A percentile compares a stretch with the other conserved stretches of the same genome.
These are phyloP conservation scores for Poeciliopsis turrubarensis DNA, from an alignment of 2,113 vertebrate genomes.

Conservation along the genomic window DNA sequence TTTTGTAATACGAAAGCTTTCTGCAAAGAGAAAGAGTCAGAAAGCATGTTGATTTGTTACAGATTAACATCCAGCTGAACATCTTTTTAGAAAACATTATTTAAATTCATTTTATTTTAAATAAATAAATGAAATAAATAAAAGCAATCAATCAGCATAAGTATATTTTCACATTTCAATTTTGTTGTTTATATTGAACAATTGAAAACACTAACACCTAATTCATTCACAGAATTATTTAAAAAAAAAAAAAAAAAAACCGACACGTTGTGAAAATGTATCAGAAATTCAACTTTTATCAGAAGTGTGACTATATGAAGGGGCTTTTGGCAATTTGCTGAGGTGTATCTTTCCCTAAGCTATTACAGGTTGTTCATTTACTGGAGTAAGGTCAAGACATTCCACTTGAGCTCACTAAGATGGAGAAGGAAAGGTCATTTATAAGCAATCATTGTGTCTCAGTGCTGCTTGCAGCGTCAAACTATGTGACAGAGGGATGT, in stretches of 20 bases:
- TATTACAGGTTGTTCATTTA: constrained; percentile 24
- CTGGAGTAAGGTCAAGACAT: constrained; percentile 9
- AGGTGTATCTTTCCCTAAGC: constrained; percentile 10
- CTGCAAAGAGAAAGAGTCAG: too few species aligned
- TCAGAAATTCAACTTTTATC: background rate
- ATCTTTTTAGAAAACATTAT: too few species aligned
- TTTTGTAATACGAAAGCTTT: too few species aligned
- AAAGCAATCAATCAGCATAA: background rate
- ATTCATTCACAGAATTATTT: background rate
- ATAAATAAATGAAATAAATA: background rate
- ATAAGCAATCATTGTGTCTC: constrained; percentile 21
- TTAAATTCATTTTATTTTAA: background rate
- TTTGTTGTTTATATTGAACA: background rate
- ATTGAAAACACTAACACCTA: background rate
- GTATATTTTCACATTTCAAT: background rate
- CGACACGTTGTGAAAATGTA: background rate
- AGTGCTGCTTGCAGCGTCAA: background rate
- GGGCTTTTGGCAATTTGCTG: background rate
- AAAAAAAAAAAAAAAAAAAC: constrained; percentile 3
- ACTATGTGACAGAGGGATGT: background rate
- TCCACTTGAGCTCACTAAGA: constrained; percentile 24
- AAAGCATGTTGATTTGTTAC: too few species aligned
- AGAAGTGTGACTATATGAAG: background rate
- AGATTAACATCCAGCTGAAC: too few species aligned
- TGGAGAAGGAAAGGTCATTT: constrained; percentile 33